Conservation (phyloP, 1,140 invertebrate genomes). For the Nephila pilipes region DNA sequence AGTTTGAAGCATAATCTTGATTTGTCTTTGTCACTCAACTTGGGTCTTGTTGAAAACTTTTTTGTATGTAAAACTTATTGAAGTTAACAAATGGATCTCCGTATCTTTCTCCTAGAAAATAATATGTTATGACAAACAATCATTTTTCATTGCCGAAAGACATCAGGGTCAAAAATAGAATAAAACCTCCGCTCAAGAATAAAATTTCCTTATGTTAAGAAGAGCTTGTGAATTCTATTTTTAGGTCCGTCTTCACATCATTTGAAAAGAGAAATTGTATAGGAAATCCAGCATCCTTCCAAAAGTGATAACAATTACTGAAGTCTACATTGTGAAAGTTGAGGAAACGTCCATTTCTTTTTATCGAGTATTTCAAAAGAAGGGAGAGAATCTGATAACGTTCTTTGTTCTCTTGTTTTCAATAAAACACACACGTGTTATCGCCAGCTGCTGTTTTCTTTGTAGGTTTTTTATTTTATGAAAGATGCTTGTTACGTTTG, state of each 20-base stretch:
- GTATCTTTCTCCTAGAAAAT: background rate
- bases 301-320: constrained; percentile 24
- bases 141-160: background rate
- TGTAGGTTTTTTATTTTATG: background rate
- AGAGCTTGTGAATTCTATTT: background rate
- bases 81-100: background rate
- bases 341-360: background rate
- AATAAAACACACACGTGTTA: constrained; percentile 5
- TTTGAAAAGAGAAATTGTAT: constrained; percentile 6
- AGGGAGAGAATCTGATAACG: background rate
- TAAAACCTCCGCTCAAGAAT: background rate
- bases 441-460: constrained; percentile 8
- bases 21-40: too few species aligned
- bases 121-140: background rate
- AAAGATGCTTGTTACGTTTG: background rate
- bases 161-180: constrained; percentile 10
- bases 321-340: background rate
- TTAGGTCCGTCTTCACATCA: background rate
- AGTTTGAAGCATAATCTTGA: too few species aligned
- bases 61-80: background rate
- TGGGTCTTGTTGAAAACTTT: too few species aligned
- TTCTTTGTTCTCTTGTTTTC: constrained; percentile 18
- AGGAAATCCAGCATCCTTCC: background rate
- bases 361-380: constrained; percentile 2
- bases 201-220: background rate